These are phyloP conservation scores for Flexamia atlantica DNA, from an alignment of 2,888 invertebrate species.

Conservation along the genomic window DNA sequence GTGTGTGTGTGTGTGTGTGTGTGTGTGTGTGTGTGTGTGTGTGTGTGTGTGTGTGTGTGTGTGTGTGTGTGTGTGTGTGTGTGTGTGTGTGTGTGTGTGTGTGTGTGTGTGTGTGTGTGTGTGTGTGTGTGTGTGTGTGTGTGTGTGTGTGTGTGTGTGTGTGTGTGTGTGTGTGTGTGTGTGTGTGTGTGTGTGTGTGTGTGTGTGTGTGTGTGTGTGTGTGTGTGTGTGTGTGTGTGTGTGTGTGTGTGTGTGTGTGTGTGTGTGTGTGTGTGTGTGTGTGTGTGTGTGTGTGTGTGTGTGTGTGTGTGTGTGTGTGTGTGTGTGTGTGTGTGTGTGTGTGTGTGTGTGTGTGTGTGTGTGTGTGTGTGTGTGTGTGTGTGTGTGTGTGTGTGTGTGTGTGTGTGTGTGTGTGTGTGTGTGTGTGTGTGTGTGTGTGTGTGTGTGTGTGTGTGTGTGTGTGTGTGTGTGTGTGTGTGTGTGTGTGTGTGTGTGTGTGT, in stretches of 20 bases:
- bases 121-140: constrained; percentile 57
- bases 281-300: constrained; percentile 49
- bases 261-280: constrained; percentile 51
- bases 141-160: constrained; percentile 57
- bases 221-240: constrained; percentile 57
- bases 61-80: constrained; percentile 57
- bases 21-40: constrained; percentile 57
- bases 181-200: constrained; percentile 57
- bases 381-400: constrained; percentile 49
- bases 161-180: constrained; percentile 57
- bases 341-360: constrained; percentile 49
- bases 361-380: constrained; percentile 49
- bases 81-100: constrained; percentile 57
- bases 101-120: constrained; percentile 57
- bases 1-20: constrained; percentile 57
- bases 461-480: constrained; percentile 49
- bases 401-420: constrained; percentile 49
- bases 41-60: constrained; percentile 57
- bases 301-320: constrained; percentile 49
- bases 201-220: constrained; percentile 57
- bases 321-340: constrained; percentile 49
- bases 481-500: constrained; percentile 51
- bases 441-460: constrained; percentile 49
- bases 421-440: constrained; percentile 49
- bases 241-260: constrained; percentile 57